phyloP scores from a whole-genome alignment of 2,888 invertebrate species.

The Tachystola acroxantha region DNA sequence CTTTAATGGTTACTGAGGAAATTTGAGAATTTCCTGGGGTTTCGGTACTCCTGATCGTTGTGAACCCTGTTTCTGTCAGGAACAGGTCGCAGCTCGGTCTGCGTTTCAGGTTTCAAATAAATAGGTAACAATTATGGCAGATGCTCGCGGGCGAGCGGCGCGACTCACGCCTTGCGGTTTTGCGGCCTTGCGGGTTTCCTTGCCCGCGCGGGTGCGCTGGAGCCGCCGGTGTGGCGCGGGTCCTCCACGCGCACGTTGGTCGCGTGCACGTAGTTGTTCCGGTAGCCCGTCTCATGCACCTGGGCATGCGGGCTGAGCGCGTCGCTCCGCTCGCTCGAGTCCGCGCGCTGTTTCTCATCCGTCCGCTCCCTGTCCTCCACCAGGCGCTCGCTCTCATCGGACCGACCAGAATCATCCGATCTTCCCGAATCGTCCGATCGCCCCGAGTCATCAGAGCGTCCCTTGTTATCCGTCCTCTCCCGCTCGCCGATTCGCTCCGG shows the following conservation, averaged over 20 bases:
- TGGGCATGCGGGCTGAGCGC: conserved; percentile 49
- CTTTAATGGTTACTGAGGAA: too few relatives aligned
- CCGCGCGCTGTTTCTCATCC: conserved; percentile 27
- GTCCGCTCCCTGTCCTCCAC: conserved; percentile 24
- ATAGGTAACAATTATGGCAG: conserved; percentile 2
- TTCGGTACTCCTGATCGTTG: too few relatives aligned
- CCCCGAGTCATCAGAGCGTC: conserved; percentile 21
- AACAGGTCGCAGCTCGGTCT: neutral
- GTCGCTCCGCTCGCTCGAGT: conserved; percentile 35
- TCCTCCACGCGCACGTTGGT: conserved; percentile 53
- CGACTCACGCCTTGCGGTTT: neutral
- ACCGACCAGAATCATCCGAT: conserved; percentile 20
- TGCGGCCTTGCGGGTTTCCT: conserved; percentile 4
- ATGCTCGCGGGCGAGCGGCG: conserved; percentile 2
- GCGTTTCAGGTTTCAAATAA: conserved; percentile 21
- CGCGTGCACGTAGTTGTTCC: conserved; percentile 53
- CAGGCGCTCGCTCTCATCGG: conserved; percentile 27
- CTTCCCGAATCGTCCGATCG: conserved; percentile 24
- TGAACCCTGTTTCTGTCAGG: neutral
- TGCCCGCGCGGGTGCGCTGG: conserved; percentile 16
- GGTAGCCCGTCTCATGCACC: conserved; percentile 49
- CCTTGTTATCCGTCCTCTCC: conserved; percentile 15
- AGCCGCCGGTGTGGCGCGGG: conserved; percentile 26
- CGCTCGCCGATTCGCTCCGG: conserved; percentile 14
- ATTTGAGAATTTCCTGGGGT: too few relatives aligned